phyloP scores from a whole-genome alignment of 2,113 vertebrate genomes.

The Oreochromis niloticus region DNA sequence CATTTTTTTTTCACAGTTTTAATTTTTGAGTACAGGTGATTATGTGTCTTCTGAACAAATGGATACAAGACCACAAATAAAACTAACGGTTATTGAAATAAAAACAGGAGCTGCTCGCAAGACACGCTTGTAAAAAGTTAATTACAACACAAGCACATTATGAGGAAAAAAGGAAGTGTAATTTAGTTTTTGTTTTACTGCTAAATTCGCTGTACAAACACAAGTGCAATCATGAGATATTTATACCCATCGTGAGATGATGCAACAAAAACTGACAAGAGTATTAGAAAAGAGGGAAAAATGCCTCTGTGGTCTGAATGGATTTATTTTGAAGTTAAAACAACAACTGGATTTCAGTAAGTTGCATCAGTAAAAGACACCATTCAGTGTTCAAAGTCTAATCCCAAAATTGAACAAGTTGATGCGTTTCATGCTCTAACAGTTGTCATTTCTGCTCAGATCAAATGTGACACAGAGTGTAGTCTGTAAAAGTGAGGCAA shows the following conservation, averaged over 20 bases:
- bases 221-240: background rate
- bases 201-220: background rate
- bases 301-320: constrained; percentile 13
- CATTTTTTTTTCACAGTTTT: background rate
- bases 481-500: background rate
- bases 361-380: constrained; percentile 55
- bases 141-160: background rate
- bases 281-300: background rate
- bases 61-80: background rate
- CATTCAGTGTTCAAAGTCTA: constrained; percentile 37
- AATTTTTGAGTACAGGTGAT: background rate
- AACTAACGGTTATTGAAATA: background rate
- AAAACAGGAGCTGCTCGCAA: background rate
- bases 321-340: constrained; percentile 43
- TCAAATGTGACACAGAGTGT: constrained; percentile 23
- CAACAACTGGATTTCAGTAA: constrained; percentile 50
- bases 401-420: constrained; percentile 32
- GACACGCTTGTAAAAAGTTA: background rate
- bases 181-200: background rate
- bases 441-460: constrained; percentile 39
- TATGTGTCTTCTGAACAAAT: background rate
- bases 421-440: constrained; percentile 30
- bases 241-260: constrained; percentile 9
- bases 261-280: constrained; percentile 24
- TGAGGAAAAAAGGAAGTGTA: background rate